phyloP scores from a whole-genome alignment of 2,888 invertebrate genomes.

The Caenorhabditis sinica region DNA sequence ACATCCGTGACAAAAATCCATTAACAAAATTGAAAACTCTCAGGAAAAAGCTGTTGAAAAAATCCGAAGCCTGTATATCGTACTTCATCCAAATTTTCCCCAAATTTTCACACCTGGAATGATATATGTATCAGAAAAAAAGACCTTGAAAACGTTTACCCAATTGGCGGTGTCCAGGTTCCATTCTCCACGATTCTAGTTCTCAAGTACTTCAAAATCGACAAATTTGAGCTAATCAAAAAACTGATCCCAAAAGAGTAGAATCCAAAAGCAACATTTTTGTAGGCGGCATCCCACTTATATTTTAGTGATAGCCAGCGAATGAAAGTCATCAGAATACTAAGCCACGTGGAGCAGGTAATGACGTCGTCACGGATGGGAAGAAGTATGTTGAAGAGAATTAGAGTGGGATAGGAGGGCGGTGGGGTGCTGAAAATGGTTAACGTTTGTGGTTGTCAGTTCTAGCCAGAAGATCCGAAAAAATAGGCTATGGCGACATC shows the following conservation, averaged over 20 bases:
- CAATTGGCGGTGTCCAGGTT: no score
- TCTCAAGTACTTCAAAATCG: background rate
- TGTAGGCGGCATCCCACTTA: background rate
- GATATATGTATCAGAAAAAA: no score
- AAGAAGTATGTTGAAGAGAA: background rate
- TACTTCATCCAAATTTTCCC: no score
- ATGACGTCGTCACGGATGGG: background rate
- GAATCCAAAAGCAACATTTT: background rate
- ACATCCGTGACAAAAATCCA: background rate
- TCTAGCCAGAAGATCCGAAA: no score
- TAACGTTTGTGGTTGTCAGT: no score
- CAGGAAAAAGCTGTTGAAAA: background rate
- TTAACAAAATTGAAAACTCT: background rate
- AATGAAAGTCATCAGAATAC: background rate
- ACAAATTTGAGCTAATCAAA: background rate
- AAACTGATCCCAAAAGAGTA: background rate
- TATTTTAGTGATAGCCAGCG: background rate
- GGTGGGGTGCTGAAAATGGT: conserved; percentile 12
- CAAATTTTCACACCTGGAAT: background rate
- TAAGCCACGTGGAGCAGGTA: conserved; percentile 23
- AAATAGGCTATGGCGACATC: no score
- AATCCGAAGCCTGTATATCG: background rate
- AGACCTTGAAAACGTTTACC: no score
- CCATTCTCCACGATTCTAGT: no score
- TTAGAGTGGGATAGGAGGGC: no score